phyloP scores from a whole-genome alignment of 2,113 vertebrate genomes.

The Zonotrichia leucophrys region DNA sequence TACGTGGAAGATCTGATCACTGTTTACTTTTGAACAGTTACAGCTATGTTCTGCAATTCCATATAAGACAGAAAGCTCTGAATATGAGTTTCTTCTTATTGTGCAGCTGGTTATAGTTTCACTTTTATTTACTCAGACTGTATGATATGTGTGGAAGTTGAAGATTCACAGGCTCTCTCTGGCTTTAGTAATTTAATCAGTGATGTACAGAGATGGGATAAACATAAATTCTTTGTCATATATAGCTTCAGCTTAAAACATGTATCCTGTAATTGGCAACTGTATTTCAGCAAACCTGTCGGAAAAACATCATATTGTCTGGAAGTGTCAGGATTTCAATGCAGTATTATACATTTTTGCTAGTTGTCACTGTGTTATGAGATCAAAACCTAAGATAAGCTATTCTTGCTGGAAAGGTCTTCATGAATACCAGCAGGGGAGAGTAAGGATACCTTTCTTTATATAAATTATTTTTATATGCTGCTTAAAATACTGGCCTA shows the following conservation, averaged over 20 bases:
- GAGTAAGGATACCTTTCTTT: background rate
- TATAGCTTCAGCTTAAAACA: background rate
- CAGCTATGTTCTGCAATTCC: background rate
- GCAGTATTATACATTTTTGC: background rate
- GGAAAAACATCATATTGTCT: background rate
- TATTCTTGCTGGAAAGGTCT: background rate
- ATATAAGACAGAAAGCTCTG: background rate
- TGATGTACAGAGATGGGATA: background rate
- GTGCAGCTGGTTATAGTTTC: background rate
- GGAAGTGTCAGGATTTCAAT: background rate
- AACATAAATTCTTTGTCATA: background rate
- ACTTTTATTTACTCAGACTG: background rate
- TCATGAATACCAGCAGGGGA: background rate
- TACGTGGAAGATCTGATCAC: background rate
- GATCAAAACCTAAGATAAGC: background rate
- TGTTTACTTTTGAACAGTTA: background rate
- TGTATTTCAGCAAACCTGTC: background rate
- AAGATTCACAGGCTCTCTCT: background rate
- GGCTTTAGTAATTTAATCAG: background rate
- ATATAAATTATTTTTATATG: background rate
- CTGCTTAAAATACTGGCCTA: background rate
- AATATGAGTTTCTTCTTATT: background rate
- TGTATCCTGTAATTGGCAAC: background rate
- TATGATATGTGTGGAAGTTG: background rate
- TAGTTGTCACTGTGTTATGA: background rate